These are phyloP conservation scores for Enteromius radiatus DNA, from an alignment of 2,797 vertebrate species.

Conservation along the genomic window DNA sequence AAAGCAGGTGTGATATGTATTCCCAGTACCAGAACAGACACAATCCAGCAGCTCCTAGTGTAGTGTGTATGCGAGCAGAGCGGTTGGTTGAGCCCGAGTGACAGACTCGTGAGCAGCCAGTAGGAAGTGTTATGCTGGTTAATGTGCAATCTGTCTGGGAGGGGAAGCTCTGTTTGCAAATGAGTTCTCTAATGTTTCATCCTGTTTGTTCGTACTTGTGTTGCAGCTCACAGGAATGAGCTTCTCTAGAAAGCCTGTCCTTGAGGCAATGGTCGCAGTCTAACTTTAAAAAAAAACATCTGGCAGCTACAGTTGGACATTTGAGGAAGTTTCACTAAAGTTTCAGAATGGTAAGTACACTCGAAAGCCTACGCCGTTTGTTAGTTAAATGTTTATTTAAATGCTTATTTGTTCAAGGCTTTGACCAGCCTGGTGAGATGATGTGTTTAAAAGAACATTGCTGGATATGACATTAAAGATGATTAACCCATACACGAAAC, in stretches of 20 bases:
- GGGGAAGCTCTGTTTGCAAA: conserved; percentile 69
- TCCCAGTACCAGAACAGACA: conserved; percentile 27
- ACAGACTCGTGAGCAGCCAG: conserved; percentile 57
- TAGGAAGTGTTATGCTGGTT: conserved; percentile 64
- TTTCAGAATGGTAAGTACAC: conserved; percentile 56
- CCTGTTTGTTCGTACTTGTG: conserved; percentile 52
- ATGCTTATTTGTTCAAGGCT: conserved; percentile 55
- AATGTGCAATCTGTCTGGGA: conserved; percentile 72
- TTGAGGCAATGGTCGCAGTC: conserved; percentile 41
- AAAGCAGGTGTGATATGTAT: conserved; percentile 58
- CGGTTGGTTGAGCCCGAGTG: conserved; percentile 62
- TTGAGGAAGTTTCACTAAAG: conserved; percentile 10
- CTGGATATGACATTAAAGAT: background rate
- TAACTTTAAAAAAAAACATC: conserved; percentile 10
- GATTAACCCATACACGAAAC: background rate
- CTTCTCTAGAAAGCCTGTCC: conserved; percentile 21
- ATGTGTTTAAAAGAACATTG: background rate
- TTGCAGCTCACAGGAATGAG: conserved; percentile 50
- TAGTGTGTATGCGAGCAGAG: conserved; percentile 51
- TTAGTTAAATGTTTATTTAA: conserved; percentile 50
- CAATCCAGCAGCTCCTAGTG: conserved; percentile 41
- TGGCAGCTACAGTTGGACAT: background rate
- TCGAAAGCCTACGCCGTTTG: conserved; percentile 35
- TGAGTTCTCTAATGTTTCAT: conserved; percentile 63
- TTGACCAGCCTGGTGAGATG: conserved; percentile 34